phyloP scores from a whole-genome alignment of 2,113 vertebrate genomes.

The Terrapene triunguis region DNA sequence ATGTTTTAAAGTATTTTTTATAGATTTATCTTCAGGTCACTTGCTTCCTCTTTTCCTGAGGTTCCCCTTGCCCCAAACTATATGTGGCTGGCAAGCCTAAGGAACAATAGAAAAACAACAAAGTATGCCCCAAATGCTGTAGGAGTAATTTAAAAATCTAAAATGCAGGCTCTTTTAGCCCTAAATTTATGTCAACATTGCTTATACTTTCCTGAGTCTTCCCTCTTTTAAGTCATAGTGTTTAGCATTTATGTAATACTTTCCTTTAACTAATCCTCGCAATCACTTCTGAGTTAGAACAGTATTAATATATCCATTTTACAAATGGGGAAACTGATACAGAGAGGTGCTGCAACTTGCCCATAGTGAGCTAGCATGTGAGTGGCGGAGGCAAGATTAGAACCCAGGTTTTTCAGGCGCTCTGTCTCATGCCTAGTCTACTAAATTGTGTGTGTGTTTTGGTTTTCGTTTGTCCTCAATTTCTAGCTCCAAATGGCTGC shows the following conservation, averaged over 20 bases:
- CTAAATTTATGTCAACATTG: not conserved
- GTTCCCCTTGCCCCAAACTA: too few species aligned
- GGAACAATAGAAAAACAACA: too few species aligned
- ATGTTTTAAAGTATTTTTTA: not conserved
- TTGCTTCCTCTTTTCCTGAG: too few species aligned
- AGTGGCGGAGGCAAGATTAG: not conserved
- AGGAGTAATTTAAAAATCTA: not conserved
- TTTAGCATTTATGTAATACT: not conserved
- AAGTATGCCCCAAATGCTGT: too few species aligned
- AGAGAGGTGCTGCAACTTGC: not conserved
- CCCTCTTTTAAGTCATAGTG: not conserved
- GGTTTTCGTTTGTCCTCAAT: not conserved
- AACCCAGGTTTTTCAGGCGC: accelerated
- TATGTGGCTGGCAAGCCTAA: too few species aligned
- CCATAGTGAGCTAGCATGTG: not conserved
- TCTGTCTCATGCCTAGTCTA: not conserved
- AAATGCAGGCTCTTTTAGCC: not conserved
- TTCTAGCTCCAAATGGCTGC: not conserved
- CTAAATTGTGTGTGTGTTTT: not conserved
- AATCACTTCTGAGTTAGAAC: not conserved
- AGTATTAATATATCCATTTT: not conserved
- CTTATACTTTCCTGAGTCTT: not conserved
- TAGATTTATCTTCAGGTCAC: too few species aligned
- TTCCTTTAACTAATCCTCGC: not conserved
- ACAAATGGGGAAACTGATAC: not conserved